phyloP scores from a whole-genome alignment of 2,113 vertebrate genomes.

The Rafetus swinhoei region DNA sequence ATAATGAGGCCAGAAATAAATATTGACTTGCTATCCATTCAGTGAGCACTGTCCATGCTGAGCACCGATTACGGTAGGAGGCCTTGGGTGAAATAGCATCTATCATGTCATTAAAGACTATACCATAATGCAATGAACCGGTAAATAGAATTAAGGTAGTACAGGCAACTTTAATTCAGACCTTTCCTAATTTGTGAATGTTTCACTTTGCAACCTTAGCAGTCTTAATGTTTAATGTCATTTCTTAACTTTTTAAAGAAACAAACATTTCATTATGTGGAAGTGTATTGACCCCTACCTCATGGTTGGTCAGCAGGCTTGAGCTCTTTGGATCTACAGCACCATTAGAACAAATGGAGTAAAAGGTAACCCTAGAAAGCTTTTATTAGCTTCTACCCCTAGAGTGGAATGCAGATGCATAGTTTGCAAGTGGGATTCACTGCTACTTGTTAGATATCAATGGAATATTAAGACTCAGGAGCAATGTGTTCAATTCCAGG shows the following conservation, averaged over 20 bases:
- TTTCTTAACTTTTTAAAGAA: too few species aligned
- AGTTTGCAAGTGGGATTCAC: background rate
- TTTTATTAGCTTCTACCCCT: background rate
- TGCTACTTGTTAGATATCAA: background rate
- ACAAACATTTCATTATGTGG: too few species aligned
- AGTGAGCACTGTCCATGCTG: background rate
- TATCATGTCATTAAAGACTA: background rate
- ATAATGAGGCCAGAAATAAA: background rate
- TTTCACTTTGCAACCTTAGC: background rate
- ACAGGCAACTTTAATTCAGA: background rate
- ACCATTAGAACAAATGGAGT: background rate
- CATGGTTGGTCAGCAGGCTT: background rate
- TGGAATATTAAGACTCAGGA: background rate
- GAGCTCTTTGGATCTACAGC: background rate
- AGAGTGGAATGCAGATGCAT: background rate
- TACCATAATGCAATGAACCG: background rate
- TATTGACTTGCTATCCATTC: background rate
- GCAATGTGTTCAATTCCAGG: background rate
- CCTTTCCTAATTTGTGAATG: background rate
- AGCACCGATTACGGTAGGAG: background rate
- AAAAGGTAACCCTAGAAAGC: background rate
- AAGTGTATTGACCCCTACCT: too few species aligned
- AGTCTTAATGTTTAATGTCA: background rate
- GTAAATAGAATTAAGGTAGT: background rate
- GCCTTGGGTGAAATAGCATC: fast-evolving